Conservation (phyloP, 1,140 invertebrate species). For the Drosophila ficusphila region DNA sequence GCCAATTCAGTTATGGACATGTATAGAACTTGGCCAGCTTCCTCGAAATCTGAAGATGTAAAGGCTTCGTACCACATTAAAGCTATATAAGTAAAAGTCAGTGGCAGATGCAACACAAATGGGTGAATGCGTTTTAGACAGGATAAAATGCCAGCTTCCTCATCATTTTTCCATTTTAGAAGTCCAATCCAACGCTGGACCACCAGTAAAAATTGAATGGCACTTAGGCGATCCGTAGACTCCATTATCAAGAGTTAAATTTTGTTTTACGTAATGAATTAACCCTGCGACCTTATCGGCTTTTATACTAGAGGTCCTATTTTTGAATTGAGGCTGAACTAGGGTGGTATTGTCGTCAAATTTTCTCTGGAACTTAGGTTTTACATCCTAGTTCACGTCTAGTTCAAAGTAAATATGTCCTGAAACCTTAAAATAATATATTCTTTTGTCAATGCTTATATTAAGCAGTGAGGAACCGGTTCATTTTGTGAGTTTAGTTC, state of each 20-base stretch:
- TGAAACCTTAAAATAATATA: background rate
- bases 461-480: constrained; percentile 34
- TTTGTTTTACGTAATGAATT: background rate
- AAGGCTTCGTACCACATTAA: constrained; percentile 71
- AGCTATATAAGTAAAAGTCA: constrained; percentile 58
- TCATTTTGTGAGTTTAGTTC: constrained; percentile 9
- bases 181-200: constrained; percentile 46
- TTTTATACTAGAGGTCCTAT: constrained; percentile 48
- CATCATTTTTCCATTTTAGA: constrained; percentile 35
- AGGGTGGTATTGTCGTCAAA: constrained; percentile 7
- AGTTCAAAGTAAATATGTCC: background rate
- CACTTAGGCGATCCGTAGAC: constrained; percentile 35
- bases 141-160: background rate
- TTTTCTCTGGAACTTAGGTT: constrained; percentile 3
- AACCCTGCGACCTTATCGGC: background rate
- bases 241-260: constrained; percentile 26
- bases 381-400: constrained; percentile 11
- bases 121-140: constrained; percentile 31
- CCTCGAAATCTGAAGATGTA: constrained; percentile 43
- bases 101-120: constrained; percentile 55
- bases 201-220: constrained; percentile 18
- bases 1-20: constrained; percentile 68
- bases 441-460: background rate
- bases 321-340: constrained; percentile 10
- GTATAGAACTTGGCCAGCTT: constrained; percentile 62